These are phyloP conservation scores for Tachysurus fulvidraco DNA, from an alignment of 2,113 vertebrate genomes.

Conservation along the genomic window DNA sequence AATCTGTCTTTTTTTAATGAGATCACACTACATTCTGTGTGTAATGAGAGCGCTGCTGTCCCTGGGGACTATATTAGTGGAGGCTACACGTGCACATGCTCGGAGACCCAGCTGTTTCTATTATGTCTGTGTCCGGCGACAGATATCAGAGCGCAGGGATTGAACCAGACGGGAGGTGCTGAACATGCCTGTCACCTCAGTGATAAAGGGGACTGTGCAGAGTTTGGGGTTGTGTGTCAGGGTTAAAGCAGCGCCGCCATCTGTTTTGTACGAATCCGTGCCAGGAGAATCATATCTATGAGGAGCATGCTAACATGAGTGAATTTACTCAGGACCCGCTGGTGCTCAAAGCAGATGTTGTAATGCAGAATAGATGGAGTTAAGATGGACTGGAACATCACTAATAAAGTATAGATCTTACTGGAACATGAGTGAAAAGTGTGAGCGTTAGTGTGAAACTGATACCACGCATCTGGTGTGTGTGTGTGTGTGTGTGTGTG, in stretches of 20 bases:
- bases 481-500: not conserved
- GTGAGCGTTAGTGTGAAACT: not conserved
- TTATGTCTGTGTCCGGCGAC: conserved; percentile 1
- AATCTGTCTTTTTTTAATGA: conserved; percentile 20
- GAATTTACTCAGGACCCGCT: not conserved
- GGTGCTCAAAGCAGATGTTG: not conserved
- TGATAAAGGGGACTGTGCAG: conserved; percentile 24
- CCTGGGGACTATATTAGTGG: not conserved
- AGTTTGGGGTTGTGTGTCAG: conserved; percentile 3
- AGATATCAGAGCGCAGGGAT: not conserved
- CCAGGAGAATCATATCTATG: conserved; percentile 54
- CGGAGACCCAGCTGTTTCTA: conserved; percentile 19
- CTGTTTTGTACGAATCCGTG: conserved; percentile 60
- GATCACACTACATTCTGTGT: not conserved
- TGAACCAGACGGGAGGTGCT: not conserved
- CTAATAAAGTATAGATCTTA: not conserved
- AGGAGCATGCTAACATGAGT: not conserved
- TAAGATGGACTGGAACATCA: conserved; percentile 24
- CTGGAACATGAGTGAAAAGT: not conserved
- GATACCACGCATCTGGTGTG: not conserved
- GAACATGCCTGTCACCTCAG: conserved; percentile 35
- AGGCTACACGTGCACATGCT: not conserved
- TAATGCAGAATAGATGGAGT: conserved; percentile 9
- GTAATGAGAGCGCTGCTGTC: conserved; percentile 6
- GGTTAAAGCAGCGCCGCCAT: conserved; percentile 62